These are phyloP conservation scores for Drosophila erecta DNA, from an alignment of 1,140 invertebrate species.

Conservation along the genomic window DNA sequence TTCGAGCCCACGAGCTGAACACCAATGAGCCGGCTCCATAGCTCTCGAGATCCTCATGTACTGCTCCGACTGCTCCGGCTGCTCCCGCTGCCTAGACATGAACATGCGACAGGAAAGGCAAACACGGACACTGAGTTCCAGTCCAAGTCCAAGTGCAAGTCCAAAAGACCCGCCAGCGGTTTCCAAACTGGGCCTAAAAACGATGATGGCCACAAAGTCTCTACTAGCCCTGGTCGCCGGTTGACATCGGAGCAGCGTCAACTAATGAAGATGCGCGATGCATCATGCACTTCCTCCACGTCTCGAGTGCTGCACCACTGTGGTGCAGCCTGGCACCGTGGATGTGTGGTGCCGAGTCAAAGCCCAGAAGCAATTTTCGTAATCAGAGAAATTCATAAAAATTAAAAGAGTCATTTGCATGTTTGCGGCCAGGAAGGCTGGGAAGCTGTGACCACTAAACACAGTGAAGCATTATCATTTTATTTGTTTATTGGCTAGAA, in stretches of 20 bases:
- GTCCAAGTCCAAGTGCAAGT: conserved; percentile 4
- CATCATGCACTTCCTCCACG: conserved; percentile 64
- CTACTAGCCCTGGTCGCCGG: conserved; percentile 9
- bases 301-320: conserved; percentile 18
- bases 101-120: conserved; percentile 78
- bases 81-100: conserved; percentile 47
- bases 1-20: conserved; percentile 75
- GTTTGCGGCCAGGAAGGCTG: conserved; percentile 55
- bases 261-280: conserved; percentile 83
- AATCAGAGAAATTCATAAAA: conserved; percentile 84
- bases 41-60: background rate
- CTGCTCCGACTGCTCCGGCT: conserved; percentile 24
- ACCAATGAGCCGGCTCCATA: conserved; percentile 47
- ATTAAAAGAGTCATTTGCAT: conserved; percentile 84
- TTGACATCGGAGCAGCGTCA: conserved; percentile 75
- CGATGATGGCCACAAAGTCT: conserved; percentile 58
- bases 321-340: background rate
- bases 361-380: conserved; percentile 83
- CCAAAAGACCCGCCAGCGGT: conserved; percentile 56
- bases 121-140: conserved; percentile 63
- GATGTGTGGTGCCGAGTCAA: conserved; percentile 42
- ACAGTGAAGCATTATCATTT: conserved; percentile 18
- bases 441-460: conserved; percentile 4
- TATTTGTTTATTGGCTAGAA: too few species aligned
- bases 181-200: conserved; percentile 72